phyloP scores from a whole-genome alignment of 2,113 vertebrate genomes.

The Catharus fuscescens region DNA sequence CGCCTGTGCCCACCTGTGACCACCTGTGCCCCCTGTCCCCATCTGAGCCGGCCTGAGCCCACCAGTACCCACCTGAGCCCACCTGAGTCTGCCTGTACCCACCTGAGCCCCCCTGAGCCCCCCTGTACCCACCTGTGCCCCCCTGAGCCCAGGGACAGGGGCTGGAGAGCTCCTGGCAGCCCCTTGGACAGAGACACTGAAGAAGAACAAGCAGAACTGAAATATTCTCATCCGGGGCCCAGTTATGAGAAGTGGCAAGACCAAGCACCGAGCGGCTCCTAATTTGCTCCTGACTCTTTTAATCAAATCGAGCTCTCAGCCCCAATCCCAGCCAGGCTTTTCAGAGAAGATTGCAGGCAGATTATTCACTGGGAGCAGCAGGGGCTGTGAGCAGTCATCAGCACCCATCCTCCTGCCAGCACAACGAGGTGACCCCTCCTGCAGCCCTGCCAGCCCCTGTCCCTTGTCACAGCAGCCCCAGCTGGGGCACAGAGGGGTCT shows the following conservation, averaged over 20 bases:
- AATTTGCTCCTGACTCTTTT: conserved; percentile 39
- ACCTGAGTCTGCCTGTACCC: too few species aligned
- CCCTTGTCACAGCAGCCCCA: not conserved
- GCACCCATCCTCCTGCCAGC: not conserved
- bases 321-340: not conserved
- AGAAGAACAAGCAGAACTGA: not conserved
- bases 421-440: not conserved
- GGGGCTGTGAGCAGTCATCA: not conserved
- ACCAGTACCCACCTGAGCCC: too few species aligned
- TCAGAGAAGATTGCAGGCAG: not conserved
- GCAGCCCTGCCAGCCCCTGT: not conserved
- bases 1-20: too few species aligned
- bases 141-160: not conserved
- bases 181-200: not conserved
- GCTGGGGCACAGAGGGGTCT: not conserved
- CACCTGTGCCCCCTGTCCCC: too few species aligned
- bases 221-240: not conserved
- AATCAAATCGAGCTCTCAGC: conserved; percentile 43
- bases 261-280: not conserved
- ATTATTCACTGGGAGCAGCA: not conserved
- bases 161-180: not conserved
- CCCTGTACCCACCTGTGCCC: not conserved
- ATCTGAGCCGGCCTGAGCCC: too few species aligned
- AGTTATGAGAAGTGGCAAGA: not conserved
- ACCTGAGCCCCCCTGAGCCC: not conserved